Percentiles rank a stretch among this genome's conserved stretches.
phyloP scores from a whole-genome alignment of 2,797 vertebrate species.

The Peromyscus aztecus region DNA sequence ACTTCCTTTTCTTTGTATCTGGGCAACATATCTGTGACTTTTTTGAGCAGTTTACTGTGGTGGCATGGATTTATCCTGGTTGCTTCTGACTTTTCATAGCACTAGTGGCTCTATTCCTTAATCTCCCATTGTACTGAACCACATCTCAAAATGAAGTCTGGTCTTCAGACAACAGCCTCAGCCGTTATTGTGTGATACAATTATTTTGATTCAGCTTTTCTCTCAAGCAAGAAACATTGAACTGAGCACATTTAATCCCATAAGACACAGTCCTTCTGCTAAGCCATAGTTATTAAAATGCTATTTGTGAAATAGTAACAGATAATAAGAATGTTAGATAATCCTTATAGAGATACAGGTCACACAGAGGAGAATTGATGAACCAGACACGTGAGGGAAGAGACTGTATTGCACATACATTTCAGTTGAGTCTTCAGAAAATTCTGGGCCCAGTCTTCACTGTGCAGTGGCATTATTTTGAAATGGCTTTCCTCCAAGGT shows the following conservation, averaged over 20 bases:
- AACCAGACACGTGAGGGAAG: neutral
- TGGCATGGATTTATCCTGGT: neutral
- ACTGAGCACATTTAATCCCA: neutral
- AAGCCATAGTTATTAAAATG: neutral
- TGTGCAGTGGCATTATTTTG: neutral
- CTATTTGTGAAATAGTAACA: neutral
- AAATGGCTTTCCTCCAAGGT: neutral
- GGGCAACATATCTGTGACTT: neutral
- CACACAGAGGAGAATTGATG: neutral
- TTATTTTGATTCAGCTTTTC: too few species aligned
- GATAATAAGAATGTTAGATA: neutral
- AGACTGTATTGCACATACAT: neutral
- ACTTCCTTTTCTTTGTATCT: neutral
- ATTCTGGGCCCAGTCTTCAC: neutral
- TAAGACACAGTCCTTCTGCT: neutral
- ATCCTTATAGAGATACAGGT: neutral
- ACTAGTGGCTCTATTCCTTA: neutral
- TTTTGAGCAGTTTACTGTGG: neutral
- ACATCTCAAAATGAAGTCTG: neutral
- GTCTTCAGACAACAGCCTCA: neutral
- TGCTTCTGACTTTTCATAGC: neutral
- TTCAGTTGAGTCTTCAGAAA: neutral
- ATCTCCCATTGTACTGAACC: neutral
- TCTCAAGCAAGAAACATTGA: neutral
- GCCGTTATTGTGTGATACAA: neutral